Evolutionary conservation across 2,797 vertebrate species (phyloP).

Genomic region (Pangasius krempfi): DNA sequence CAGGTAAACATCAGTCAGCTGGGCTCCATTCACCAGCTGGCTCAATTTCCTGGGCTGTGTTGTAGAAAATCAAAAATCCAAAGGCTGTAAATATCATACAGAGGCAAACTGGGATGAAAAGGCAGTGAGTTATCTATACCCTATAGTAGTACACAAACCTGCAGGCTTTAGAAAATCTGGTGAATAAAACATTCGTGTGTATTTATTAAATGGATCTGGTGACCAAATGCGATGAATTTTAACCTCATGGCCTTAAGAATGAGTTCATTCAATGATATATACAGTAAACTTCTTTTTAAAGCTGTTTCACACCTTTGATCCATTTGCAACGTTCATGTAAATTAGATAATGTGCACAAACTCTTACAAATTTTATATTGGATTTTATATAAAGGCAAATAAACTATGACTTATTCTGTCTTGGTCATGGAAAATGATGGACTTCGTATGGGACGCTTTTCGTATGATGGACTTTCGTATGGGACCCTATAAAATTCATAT

Average conservation of each 20-base stretch:
- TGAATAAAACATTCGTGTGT: not conserved
- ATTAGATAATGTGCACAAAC: not conserved
- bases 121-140: not conserved
- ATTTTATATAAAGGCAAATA: not conserved
- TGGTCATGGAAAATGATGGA: not conserved
- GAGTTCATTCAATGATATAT: not conserved
- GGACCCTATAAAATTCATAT: not conserved
- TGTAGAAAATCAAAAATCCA: conserved; percentile 21
- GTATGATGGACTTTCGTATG: not conserved
- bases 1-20: conserved; percentile 65
- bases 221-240: not conserved
- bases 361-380: not conserved
- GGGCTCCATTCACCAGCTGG: conserved; percentile 17
- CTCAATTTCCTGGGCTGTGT: conserved; percentile 44
- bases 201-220: not conserved
- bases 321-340: not conserved
- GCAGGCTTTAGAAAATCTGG: not conserved
- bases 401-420: not conserved
- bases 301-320: not conserved
- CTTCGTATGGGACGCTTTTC: not conserved
- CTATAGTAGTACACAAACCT: not conserved
- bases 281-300: not conserved
- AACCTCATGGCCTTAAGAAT: not conserved
- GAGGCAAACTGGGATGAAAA: not conserved
- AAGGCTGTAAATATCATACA: not conserved